Percentiles rank a stretch among this genome's conserved stretches.
Evolutionary conservation across 2,888 invertebrate genomes (phyloP).

Genomic region (Ornithoptera alexandrae): DNA sequence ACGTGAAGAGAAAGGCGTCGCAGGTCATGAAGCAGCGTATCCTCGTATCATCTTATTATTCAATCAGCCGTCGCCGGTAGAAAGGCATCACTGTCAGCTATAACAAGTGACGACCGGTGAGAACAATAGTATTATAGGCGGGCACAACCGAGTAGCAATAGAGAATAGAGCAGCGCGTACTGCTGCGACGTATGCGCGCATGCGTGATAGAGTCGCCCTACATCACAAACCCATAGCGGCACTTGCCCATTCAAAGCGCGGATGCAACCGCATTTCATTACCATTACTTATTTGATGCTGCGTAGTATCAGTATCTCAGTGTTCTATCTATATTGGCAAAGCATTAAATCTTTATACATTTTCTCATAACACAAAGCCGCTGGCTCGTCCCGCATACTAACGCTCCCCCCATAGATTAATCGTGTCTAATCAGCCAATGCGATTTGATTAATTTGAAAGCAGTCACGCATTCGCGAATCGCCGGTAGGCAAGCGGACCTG

Average conservation of each 20-base stretch:
- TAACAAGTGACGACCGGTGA: conserved; percentile 33
- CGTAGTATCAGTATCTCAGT: conserved; percentile 23
- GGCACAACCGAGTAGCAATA: conserved; percentile 33
- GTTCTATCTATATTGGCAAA: conserved; percentile 33
- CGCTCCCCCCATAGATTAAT: conserved; percentile 37
- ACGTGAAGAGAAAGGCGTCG: conserved; percentile 20
- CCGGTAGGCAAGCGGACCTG: conserved; percentile 38
- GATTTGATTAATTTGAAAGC: conserved; percentile 46
- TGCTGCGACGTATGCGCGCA: conserved; percentile 38
- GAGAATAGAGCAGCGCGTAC: conserved; percentile 9
- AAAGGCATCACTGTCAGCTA: conserved; percentile 28
- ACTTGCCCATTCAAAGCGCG: conserved; percentile 58
- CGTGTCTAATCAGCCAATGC: conserved; percentile 42
- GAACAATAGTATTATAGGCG: conserved; percentile 45
- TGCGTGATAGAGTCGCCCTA: conserved; percentile 62
- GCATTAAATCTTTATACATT: conserved; percentile 25
- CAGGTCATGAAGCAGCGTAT: conserved; percentile 21
- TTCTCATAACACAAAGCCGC: conserved; percentile 11
- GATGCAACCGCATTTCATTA: conserved; percentile 61
- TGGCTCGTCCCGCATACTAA: conserved; percentile 36
- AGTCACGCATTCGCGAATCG: conserved; percentile 39
- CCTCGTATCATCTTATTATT: conserved; percentile 29
- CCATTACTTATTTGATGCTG: conserved; percentile 60
- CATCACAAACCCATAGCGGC: conserved; percentile 44
- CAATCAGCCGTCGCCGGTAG: conserved; percentile 22